Percentiles rank a stretch among this genome's conserved stretches.
These are phyloP conservation scores for Malurus splendens DNA, from an alignment of 2,797 vertebrate genomes.

Conservation along the genomic window DNA sequence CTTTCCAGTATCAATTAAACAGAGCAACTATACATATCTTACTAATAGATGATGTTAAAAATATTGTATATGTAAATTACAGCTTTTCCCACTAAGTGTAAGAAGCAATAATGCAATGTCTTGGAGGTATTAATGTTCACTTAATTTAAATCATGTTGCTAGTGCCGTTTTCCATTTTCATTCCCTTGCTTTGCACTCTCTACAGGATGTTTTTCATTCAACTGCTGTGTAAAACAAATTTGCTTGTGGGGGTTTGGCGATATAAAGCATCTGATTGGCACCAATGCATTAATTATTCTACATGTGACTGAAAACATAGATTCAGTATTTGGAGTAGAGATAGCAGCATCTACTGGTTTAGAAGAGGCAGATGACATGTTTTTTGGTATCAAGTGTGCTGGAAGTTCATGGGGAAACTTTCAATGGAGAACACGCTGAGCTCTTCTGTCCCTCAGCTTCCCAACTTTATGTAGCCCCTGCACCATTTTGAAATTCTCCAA, in stretches of 20 bases:
- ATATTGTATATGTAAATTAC: constrained; percentile 43
- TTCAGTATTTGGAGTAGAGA: constrained; percentile 1
- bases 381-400: not conserved
- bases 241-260: constrained; percentile 45
- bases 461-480: not conserved
- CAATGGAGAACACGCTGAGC: not conserved
- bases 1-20: constrained; percentile 28
- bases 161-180: constrained; percentile 24
- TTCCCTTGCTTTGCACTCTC: constrained; percentile 38
- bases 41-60: constrained; percentile 45
- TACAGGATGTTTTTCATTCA: constrained; percentile 46
- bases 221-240: constrained; percentile 56
- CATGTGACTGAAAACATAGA: not conserved
- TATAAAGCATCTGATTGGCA: constrained; percentile 42
- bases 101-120: constrained; percentile 35
- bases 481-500: not conserved
- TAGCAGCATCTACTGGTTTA: constrained; percentile 10
- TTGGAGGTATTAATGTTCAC: constrained; percentile 53
- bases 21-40: not conserved
- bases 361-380: rapidly evolving
- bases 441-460: not conserved
- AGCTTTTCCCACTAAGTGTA: constrained; percentile 25
- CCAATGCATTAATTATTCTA: constrained; percentile 25
- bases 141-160: constrained; percentile 64
- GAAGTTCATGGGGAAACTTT: not conserved